Conservation (phyloP, 2,113 vertebrate species). For the Apeltes quadracus region DNA sequence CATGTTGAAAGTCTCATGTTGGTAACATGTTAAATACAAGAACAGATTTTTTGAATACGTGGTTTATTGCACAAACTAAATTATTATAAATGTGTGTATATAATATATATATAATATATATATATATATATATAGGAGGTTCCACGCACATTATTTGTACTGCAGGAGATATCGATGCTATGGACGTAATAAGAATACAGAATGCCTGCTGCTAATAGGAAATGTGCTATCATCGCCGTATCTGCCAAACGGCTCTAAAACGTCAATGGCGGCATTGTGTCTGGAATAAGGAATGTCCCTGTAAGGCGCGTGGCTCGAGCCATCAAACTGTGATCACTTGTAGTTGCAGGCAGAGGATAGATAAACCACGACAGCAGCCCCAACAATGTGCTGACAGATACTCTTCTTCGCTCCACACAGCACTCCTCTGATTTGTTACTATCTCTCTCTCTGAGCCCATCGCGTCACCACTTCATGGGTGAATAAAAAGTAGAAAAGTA, state of each 20-base stretch:
- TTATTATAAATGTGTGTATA: too few relatives aligned
- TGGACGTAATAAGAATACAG: conserved; percentile 53
- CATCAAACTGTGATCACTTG: conserved; percentile 78
- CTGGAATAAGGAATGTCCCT: conserved; percentile 75
- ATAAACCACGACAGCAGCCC: conserved; percentile 54
- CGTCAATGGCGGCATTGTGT: conserved; percentile 68
- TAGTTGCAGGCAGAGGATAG: conserved; percentile 62
- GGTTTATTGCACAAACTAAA: too few relatives aligned
- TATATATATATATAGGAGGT: conserved; percentile 9
- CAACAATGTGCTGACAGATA: conserved; percentile 68
- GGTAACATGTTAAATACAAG: too few relatives aligned
- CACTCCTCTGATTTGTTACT: conserved; percentile 69
- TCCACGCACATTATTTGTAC: conserved; percentile 34
- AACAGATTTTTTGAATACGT: too few relatives aligned
- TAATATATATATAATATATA: not conserved
- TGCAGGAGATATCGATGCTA: conserved; percentile 41
- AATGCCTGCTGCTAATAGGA: conserved; percentile 63
- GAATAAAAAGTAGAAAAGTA: conserved; percentile 48
- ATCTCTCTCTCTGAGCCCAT: conserved; percentile 34
- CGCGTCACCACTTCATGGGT: conserved; percentile 50
- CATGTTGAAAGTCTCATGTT: too few relatives aligned
- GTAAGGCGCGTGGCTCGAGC: conserved; percentile 56
- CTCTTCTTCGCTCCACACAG: conserved; percentile 34
- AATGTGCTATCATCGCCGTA: conserved; percentile 47
- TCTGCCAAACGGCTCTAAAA: conserved; percentile 43